Evolutionary conservation across 2,888 invertebrate species (phyloP).

Genomic region (Pterostichus madidus): DNA sequence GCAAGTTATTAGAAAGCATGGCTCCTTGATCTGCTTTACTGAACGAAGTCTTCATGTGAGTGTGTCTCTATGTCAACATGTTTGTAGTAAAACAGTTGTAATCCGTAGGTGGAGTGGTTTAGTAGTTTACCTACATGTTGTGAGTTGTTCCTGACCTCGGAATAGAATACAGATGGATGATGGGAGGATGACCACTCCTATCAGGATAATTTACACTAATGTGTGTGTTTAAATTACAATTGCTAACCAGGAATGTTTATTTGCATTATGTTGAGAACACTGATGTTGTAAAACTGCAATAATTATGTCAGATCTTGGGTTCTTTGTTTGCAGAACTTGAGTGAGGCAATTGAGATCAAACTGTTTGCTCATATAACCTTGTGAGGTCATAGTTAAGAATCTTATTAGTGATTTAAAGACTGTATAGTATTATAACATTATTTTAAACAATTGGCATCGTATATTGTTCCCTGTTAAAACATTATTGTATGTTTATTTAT

Average conservation of each 20-base stretch:
- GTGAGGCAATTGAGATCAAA: no score
- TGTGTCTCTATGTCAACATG: constrained; percentile 28
- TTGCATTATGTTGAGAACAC: no score
- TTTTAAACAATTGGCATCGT: no score
- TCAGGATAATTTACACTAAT: constrained; percentile 4
- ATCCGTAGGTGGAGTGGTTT: constrained; percentile 37
- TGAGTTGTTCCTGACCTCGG: constrained; percentile 3
- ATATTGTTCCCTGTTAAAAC: no score
- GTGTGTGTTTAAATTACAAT: constrained; percentile 32
- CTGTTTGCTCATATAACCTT: no score
- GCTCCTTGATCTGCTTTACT: constrained; percentile 1
- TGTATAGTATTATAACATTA: no score
- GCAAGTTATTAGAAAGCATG: neutral
- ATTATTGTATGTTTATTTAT: no score
- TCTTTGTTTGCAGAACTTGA: neutral
- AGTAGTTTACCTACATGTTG: constrained; percentile 44
- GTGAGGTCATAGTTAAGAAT: no score
- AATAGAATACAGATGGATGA: neutral
- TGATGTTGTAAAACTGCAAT: neutral
- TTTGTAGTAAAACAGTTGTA: constrained; percentile 3
- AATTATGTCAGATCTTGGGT: neutral
- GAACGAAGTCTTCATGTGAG: neutral
- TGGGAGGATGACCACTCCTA: constrained; percentile 28
- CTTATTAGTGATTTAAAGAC: no score
- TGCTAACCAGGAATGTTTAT: neutral